These are phyloP conservation scores for Vanessa tameamea DNA, from an alignment of 1,140 invertebrate species.

Conservation along the genomic window DNA sequence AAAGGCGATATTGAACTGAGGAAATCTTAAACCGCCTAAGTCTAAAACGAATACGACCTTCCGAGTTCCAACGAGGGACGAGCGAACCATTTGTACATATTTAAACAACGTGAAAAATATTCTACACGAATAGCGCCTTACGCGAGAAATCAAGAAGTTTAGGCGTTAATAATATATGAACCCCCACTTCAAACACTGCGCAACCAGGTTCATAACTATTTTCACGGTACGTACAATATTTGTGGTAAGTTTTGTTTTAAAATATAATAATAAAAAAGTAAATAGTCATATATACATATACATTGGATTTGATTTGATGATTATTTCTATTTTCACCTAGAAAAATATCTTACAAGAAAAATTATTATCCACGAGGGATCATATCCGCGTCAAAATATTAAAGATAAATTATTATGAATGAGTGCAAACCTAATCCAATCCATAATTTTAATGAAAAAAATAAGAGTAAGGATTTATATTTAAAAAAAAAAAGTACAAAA, in stretches of 20 bases:
- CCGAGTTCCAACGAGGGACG: slow-evolving; percentile 33
- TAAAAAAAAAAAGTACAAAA: neutral
- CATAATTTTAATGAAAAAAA: too few species aligned
- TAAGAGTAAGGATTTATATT: neutral
- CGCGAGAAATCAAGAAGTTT: slow-evolving; percentile 49
- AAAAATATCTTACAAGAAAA: too few species aligned
- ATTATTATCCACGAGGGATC: too few species aligned
- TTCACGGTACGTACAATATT: slow-evolving; percentile 10
- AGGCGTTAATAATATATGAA: slow-evolving; percentile 46
- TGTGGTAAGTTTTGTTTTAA: neutral
- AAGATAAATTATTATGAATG: too few species aligned
- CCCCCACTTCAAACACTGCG: slow-evolving; percentile 39
- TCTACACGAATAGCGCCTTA: slow-evolving; percentile 38
- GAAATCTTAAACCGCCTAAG: slow-evolving; percentile 25
- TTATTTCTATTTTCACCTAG: too few species aligned
- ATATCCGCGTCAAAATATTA: too few species aligned
- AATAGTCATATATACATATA: neutral
- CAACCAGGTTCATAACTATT: slow-evolving; percentile 38
- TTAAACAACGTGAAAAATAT: slow-evolving; percentile 52
- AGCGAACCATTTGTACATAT: slow-evolving; percentile 51
- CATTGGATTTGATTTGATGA: too few species aligned
- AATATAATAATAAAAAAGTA: neutral
- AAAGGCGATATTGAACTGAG: slow-evolving; percentile 12
- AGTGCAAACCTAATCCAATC: too few species aligned
- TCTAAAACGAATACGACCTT: slow-evolving; percentile 40